Evolutionary conservation across 2,797 vertebrate species (phyloP).

Genomic region (Hirundo rustica): DNA sequence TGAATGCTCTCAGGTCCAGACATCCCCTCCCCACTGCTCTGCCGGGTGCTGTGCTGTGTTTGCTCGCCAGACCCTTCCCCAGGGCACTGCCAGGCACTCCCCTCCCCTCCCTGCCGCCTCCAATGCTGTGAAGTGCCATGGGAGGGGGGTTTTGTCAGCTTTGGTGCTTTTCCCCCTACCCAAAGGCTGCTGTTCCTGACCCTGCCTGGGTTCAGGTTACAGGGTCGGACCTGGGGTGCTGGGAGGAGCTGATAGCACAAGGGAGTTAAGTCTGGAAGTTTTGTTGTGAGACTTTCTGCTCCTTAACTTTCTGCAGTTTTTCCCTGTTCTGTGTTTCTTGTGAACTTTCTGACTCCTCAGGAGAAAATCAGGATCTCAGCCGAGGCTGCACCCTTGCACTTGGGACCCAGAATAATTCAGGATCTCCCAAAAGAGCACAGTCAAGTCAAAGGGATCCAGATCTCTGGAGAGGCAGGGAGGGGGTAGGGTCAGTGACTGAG

Average conservation of each 20-base stretch:
- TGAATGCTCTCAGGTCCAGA: rapidly evolving
- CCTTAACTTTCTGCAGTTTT: not conserved
- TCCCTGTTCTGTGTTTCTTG: not conserved
- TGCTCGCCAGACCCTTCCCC: rapidly evolving
- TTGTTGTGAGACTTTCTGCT: not conserved
- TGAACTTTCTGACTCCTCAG: not conserved
- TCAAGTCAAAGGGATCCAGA: not conserved
- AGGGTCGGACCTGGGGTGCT: rapidly evolving
- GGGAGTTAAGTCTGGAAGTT: not conserved
- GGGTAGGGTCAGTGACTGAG: not conserved
- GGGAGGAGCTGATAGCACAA: not conserved
- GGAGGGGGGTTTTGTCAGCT: not conserved
- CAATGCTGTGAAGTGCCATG: not conserved
- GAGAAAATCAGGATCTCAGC: not conserved
- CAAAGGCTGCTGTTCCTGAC: not conserved
- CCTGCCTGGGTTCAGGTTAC: not conserved
- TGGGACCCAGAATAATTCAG: not conserved
- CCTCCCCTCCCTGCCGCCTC: rapidly evolving
- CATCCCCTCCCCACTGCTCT: not conserved
- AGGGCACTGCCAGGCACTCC: not conserved
- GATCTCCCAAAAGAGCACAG: not conserved
- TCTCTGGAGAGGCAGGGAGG: not conserved
- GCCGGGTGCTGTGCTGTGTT: not conserved
- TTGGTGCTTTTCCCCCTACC: not conserved
- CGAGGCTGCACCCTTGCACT: not conserved